A percentile compares a stretch with the other conserved stretches of the same genome.
Conservation (phyloP, 37 sponge, comb jelly and placozoan species). For the Beroe forskalii region DNA sequence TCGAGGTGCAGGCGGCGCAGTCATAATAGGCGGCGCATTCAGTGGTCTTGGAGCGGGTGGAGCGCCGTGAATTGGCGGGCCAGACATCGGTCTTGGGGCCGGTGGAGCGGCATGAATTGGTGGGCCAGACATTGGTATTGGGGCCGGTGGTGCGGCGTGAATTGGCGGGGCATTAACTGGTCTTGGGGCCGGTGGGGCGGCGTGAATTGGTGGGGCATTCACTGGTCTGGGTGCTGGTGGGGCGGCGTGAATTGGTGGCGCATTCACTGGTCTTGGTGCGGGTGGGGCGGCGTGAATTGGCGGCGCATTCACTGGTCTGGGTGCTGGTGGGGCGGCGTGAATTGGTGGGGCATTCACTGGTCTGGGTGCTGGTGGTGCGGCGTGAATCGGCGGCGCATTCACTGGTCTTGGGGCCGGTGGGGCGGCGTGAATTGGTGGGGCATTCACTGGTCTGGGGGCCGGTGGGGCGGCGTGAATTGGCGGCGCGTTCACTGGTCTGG, state of each 20-base stretch:
- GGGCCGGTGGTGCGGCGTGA: slow-evolving; percentile 5
- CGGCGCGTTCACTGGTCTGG: too few relatives aligned
- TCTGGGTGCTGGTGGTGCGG: neutral
- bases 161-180: slow-evolving; percentile 21
- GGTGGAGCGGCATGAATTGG: neutral
- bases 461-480: neutral
- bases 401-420: slow-evolving; percentile 35
- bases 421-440: neutral
- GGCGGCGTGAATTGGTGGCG: neutral
- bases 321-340: neutral
- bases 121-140: too few relatives aligned
- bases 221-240: neutral
- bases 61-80: neutral
- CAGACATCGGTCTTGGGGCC: neutral
- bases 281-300: too few relatives aligned
- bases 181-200: slow-evolving; percentile 33
- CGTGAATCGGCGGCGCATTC: neutral
- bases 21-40: neutral
- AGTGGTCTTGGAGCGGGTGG: slow-evolving; percentile 42
- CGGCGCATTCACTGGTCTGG: neutral
- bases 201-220: neutral
- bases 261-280: too few relatives aligned
- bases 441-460: neutral
- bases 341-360: slow-evolving; percentile 3
- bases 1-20: neutral